Evolutionary conservation across 37 sponge, comb jelly and placozoan species (phyloP).

Genomic region (Aplysina aerophoba): DNA sequence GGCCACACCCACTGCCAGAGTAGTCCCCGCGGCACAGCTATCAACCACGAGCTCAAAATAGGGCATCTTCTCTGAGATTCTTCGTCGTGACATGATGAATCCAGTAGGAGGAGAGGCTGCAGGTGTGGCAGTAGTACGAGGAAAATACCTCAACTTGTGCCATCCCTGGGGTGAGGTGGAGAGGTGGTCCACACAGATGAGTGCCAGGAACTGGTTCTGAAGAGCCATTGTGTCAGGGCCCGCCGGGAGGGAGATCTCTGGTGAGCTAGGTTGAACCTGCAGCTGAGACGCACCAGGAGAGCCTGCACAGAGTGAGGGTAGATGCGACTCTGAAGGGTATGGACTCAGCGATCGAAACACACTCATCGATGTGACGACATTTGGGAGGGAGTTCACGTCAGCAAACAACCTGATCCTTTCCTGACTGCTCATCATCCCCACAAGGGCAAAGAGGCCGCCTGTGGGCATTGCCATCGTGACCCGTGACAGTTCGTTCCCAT

Average conservation of each 20-base stretch:
- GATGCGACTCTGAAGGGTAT: background rate
- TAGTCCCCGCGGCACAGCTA: background rate
- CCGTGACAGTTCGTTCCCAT: slow-evolving; percentile 31
- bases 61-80: slow-evolving; percentile 49
- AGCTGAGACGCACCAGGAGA: too few species aligned
- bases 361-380: background rate
- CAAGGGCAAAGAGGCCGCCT: slow-evolving; percentile 66
- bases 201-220: too few species aligned
- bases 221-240: too few species aligned
- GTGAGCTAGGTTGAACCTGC: too few species aligned
- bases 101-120: background rate
- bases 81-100: slow-evolving; percentile 41
- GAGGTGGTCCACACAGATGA: too few species aligned
- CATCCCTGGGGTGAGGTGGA: background rate
- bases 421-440: slow-evolving; percentile 62
- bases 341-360: background rate
- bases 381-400: background rate
- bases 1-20: slow-evolving; percentile 51
- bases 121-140: background rate
- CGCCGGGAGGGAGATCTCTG: too few species aligned
- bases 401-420: slow-evolving; percentile 47
- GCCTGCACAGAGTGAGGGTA: too few species aligned
- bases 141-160: background rate
- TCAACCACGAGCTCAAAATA: slow-evolving; percentile 69
- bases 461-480: slow-evolving; percentile 30